Evolutionary conservation across 2,797 vertebrate species (phyloP), one percentile per base, ranked within the genome.

Genomic region (Mus minutoides): DNA sequence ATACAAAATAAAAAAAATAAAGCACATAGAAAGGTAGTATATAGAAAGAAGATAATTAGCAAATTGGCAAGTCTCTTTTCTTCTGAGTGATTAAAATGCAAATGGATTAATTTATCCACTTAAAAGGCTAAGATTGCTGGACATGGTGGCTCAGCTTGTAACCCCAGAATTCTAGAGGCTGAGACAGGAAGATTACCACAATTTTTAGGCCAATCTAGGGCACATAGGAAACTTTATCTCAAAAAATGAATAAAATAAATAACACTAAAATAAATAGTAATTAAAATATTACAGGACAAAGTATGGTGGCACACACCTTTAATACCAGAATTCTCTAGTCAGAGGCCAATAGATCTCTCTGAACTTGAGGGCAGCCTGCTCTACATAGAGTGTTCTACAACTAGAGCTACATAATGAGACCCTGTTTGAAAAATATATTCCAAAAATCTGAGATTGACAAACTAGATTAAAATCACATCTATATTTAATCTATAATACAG

Each of bases 11-110:
- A 67, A 73, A 87, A 83, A 94, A 37, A 37, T 87, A 94, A 77
- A 91, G 29, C 40, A 58, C 43, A 90, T 56, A 92, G 9, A 92
- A 96, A 60, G 49, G 17, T 56, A 56, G 49, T 19, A 52, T 16
- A 58, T 46, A 62, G 43, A 62, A 52, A 77, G 49, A 91, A 95
- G 75, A 78, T 54, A 64, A 87, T 83, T 54, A 83, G 21, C 9
- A 95, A 95, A 88, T 52, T 75, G 26, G 3, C 71, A 94, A 40
- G 56, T 83, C n/a, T 86, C 40, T n/a, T 93, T 91, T 67, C n/a
- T 93, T 83, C 88, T 67, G 11, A 94, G 46, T 83, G 92, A 73
- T 82, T 77, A 83, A 94, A 94, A 85, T 75, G 71, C 71, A 91
- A 90, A 83, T 93, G 14, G 26, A 64, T 86, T 82, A 89, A 91